These are phyloP conservation scores for Sebastes matsubarae DNA, from an alignment of 2,797 vertebrate genomes.

Conservation along the genomic window DNA sequence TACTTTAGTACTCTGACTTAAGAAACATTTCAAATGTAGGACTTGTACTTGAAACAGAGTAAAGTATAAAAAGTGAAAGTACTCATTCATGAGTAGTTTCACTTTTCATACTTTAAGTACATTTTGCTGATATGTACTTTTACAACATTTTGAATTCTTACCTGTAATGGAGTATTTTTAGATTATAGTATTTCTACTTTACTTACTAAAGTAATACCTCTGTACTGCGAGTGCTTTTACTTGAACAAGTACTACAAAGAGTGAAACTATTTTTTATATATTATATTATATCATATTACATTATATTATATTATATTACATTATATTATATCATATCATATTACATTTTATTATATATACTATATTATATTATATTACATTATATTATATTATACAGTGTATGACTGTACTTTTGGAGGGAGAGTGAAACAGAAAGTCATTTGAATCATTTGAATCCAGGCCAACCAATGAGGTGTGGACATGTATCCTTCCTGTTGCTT, in stretches of 20 bases:
- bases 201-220: neutral
- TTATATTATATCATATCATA: too few relatives aligned
- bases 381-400: neutral
- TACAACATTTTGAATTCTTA: neutral
- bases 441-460: neutral
- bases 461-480: neutral
- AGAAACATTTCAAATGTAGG: too few relatives aligned
- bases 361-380: too few relatives aligned
- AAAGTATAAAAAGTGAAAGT: neutral
- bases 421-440: neutral
- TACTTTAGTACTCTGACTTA: too few relatives aligned
- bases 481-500: neutral
- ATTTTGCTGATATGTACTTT: neutral
- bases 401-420: neutral
- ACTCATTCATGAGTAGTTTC: neutral
- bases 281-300: too few relatives aligned
- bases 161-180: neutral
- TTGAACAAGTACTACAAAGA: neutral
- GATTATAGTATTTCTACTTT: neutral
- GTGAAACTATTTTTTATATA: neutral
- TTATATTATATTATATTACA: neutral
- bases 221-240: neutral
- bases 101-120: neutral
- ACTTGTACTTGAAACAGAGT: neutral
- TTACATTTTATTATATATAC: too few relatives aligned